Percentiles rank a stretch among this genome's conserved stretches.
Evolutionary conservation across 64 coral and sea anemone species (phyloP).

Genomic region (Montipora foliosa): DNA sequence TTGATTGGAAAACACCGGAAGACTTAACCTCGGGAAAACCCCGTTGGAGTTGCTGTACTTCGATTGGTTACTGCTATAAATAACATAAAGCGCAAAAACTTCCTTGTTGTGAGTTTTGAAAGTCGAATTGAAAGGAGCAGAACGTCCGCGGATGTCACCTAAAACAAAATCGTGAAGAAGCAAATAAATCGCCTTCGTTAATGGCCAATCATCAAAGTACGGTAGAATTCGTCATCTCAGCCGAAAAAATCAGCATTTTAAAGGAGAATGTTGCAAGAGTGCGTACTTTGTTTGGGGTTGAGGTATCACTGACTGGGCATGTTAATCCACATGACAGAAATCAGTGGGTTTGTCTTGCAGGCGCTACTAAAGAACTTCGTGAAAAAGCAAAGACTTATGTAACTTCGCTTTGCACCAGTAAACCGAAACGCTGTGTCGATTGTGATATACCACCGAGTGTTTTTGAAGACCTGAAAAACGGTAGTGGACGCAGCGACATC

Average conservation of each 20-base stretch:
- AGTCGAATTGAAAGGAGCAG: neutral
- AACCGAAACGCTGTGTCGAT: neutral
- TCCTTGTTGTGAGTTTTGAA: neutral
- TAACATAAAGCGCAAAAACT: neutral
- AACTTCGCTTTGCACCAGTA: conserved; percentile 3
- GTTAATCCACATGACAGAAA: neutral
- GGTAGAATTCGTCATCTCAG: conserved; percentile 11
- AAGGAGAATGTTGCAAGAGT: conserved; percentile 11
- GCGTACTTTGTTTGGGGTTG: conserved; percentile 6
- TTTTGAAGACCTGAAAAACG: conserved; percentile 18
- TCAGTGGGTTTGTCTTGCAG: conserved; percentile 24
- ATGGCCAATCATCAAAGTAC: neutral
- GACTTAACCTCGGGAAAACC: conserved; percentile 38
- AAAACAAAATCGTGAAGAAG: neutral
- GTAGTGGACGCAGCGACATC: neutral
- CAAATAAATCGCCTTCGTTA: neutral
- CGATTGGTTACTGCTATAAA: conserved; percentile 2
- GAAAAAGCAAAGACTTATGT: conserved; percentile 20
- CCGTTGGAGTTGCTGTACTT: neutral
- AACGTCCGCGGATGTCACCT: neutral
- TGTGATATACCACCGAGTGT: neutral
- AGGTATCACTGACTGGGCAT: neutral
- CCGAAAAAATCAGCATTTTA: conserved; percentile 5
- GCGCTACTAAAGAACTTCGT: neutral
- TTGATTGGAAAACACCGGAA: neutral